Conservation (phyloP, 2,113 vertebrate genomes). For the Sceloporus undulatus region DNA sequence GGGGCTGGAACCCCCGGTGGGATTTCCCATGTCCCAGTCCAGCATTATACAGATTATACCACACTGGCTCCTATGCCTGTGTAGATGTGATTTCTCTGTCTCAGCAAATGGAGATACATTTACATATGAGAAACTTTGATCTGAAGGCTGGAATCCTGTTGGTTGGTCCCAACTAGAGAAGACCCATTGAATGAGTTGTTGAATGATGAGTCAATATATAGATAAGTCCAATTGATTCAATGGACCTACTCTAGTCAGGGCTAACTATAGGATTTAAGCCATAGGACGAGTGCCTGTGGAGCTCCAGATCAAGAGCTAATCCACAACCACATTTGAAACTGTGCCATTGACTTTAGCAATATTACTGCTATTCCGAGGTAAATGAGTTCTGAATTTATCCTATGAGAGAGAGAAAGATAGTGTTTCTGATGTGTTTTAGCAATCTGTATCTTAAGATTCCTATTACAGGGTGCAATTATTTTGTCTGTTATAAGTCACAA, state of each 20-base stretch:
- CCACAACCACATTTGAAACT: background rate
- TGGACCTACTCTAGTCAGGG: background rate
- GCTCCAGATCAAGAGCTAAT: background rate
- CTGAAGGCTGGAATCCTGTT: too few relatives aligned
- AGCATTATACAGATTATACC: background rate
- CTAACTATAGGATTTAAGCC: background rate
- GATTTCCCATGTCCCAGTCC: background rate
- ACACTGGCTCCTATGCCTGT: background rate
- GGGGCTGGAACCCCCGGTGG: too few relatives aligned
- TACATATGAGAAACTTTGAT: background rate
- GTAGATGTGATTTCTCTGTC: background rate
- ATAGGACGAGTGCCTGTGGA: too few relatives aligned
- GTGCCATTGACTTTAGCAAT: background rate
- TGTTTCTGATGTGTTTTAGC: background rate
- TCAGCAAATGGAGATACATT: background rate
- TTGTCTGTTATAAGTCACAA: background rate
- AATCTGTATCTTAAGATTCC: background rate
- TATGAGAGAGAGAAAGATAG: background rate
- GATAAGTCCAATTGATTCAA: background rate
- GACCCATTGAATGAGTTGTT: background rate
- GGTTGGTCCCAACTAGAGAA: background rate
- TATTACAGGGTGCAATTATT: background rate
- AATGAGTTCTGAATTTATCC: background rate
- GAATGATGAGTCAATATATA: too few relatives aligned
- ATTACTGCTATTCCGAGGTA: background rate